Conservation (phyloP, 2,113 vertebrate genomes). For the Oreocharis arfaki region DNA sequence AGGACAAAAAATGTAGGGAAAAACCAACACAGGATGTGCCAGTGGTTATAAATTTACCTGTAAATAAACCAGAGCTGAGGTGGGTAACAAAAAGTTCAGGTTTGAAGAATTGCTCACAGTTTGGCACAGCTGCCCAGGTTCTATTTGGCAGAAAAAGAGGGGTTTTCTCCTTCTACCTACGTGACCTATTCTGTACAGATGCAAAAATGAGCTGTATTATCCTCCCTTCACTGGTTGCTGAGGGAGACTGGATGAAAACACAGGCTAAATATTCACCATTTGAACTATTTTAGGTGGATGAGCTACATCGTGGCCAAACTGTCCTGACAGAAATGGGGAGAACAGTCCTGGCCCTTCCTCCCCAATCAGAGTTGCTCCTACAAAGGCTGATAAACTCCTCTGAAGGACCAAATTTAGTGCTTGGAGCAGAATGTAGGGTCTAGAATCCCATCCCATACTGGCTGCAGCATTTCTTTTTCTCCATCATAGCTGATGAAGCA, state of each 20-base stretch:
- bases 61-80: not conserved
- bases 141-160: rapidly evolving
- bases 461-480: not conserved
- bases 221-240: not conserved
- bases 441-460: not conserved
- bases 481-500: not conserved
- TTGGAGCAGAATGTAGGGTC: not conserved
- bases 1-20: not conserved
- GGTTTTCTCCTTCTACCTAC: rapidly evolving
- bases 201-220: not conserved
- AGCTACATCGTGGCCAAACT: not conserved
- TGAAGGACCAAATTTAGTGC: not conserved
- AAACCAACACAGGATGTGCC: rapidly evolving
- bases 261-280: not conserved
- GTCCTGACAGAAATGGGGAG: not conserved
- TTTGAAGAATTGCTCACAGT: rapidly evolving
- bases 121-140: not conserved
- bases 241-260: not conserved
- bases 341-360: rapidly evolving
- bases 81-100: not conserved
- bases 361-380: not conserved
- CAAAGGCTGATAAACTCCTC: not conserved
- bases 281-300: not conserved
- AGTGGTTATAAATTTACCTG: not conserved
- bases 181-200: rapidly evolving